A percentile compares a stretch with the other conserved stretches of the same genome.
phyloP scores from a whole-genome alignment of 2,113 vertebrate genomes.

The Phaethon lepturus region DNA sequence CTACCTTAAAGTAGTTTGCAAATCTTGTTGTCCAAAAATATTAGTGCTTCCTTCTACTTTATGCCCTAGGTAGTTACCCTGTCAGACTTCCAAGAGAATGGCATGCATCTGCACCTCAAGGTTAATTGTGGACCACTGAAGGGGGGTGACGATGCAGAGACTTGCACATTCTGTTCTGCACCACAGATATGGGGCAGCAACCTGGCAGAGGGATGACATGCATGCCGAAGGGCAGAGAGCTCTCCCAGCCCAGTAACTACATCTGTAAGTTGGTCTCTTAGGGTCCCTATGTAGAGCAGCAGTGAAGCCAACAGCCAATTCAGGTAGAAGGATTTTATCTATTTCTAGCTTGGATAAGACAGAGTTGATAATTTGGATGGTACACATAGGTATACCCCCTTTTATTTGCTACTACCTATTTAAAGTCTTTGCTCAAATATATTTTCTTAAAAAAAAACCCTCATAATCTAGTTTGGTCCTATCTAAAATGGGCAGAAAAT shows the following conservation, averaged over 20 bases:
- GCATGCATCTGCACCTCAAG: background rate
- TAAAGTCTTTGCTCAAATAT: background rate
- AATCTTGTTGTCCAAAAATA: background rate
- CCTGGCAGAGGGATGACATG: rapidly evolving
- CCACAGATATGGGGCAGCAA: background rate
- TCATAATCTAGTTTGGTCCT: background rate
- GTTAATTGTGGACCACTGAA: background rate
- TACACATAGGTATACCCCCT: background rate
- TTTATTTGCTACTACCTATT: background rate
- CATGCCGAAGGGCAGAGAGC: background rate
- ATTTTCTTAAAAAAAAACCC: rapidly evolving
- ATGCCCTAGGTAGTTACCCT: background rate
- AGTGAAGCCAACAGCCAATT: background rate
- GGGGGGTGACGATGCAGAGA: background rate
- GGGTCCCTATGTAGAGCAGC: rapidly evolving
- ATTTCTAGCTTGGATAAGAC: background rate
- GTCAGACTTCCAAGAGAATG: background rate
- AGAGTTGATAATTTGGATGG: background rate
- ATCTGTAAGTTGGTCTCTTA: background rate
- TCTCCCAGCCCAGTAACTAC: background rate
- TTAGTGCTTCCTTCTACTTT: background rate
- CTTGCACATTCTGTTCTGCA: rapidly evolving
- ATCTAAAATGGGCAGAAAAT: background rate
- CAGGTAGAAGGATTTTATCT: background rate
- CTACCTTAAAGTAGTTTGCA: background rate